Evolutionary conservation across 2,888 invertebrate genomes (phyloP), one percentile per base, ranked within the genome.

Genomic region (Venustoraphidia nigricollis): DNA sequence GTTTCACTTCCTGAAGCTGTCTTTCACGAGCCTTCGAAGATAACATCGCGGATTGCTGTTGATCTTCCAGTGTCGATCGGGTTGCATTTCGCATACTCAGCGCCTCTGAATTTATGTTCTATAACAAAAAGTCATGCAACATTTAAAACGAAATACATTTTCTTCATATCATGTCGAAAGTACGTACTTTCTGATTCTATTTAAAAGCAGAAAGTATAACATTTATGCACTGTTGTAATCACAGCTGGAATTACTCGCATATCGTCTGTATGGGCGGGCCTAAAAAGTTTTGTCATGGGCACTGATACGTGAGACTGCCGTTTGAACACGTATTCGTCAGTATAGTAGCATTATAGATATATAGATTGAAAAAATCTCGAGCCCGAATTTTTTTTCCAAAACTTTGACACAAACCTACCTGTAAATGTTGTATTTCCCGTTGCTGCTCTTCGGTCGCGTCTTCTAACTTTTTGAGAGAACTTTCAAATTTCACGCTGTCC

Each of bases 41-140:
- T 38, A 76, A 73, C 52, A 81, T 73, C 1, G 81, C 81, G 6
- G 77, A 74, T 53, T 79, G 77, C 51, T 86, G 85, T 58, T 85
- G 83, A 8, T 77, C 75, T 3, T 77, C 69, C 0, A 88, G 71
- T 0, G 79, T 77, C 0, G 77, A 74, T 47, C 80, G 79, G 0
- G 85, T 86, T 0, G 75, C 72, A 40, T 81, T 75, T 11, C 83
- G 74, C 70, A 85, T 79, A 53, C 76, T 75, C 0, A 80, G 72
- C 5, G 89, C 88, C 64, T 86, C 87, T 39, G 76, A 76, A 53
- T 84, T 79, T 0, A 87, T 79, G 59, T 71, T 67, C 79, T 82
- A 53, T 50, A 54, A 51, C 38, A 46, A 13, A 6, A 45, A 27
- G 27, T 27, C 27, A 27, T 27, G 6, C 27, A 38, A 34, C 37